These are phyloP conservation scores for Dexiosoma caninum DNA, from an alignment of 2,888 invertebrate species.

Conservation along the genomic window DNA sequence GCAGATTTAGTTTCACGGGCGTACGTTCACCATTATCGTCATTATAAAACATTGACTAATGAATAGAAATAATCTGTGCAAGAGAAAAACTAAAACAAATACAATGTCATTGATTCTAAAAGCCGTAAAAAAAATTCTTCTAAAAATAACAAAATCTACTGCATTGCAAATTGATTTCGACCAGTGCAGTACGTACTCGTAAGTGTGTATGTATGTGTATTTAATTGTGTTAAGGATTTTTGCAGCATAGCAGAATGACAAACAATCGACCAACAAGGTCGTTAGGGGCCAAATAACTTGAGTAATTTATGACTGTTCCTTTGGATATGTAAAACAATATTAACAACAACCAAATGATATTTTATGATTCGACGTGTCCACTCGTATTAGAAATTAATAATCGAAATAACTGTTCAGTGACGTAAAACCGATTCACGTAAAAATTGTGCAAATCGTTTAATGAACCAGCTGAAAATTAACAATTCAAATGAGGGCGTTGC, in stretches of 20 bases:
- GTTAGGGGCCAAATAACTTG: conserved; percentile 73
- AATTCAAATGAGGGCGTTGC: conserved; percentile 36
- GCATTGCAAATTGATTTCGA: conserved; percentile 55
- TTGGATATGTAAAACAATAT: conserved; percentile 19
- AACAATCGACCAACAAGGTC: conserved; percentile 67
- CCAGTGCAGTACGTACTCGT: not conserved
- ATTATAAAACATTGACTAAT: conserved; percentile 43
- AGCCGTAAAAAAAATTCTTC: conserved; percentile 46
- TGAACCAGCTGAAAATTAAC: conserved; percentile 7
- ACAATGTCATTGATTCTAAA: conserved; percentile 17
- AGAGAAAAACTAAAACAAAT: conserved; percentile 25
- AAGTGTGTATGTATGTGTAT: too few relatives aligned
- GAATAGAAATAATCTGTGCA: not conserved
- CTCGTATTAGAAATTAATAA: conserved; percentile 41
- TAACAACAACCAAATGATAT: not conserved
- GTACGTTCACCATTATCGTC: conserved; percentile 35
- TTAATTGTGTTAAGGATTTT: not conserved
- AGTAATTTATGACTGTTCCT: conserved; percentile 70
- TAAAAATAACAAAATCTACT: conserved; percentile 12
- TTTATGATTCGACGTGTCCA: not conserved
- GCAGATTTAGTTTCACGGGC: conserved; percentile 38
- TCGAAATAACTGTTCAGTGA: conserved; percentile 1
- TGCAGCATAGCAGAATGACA: not conserved
- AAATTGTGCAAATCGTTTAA: conserved; percentile 15
- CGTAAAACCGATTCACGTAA: conserved; percentile 20